These are phyloP conservation scores for Peromyscus nudipes DNA, from an alignment of 2,797 vertebrate genomes.

Conservation along the genomic window DNA sequence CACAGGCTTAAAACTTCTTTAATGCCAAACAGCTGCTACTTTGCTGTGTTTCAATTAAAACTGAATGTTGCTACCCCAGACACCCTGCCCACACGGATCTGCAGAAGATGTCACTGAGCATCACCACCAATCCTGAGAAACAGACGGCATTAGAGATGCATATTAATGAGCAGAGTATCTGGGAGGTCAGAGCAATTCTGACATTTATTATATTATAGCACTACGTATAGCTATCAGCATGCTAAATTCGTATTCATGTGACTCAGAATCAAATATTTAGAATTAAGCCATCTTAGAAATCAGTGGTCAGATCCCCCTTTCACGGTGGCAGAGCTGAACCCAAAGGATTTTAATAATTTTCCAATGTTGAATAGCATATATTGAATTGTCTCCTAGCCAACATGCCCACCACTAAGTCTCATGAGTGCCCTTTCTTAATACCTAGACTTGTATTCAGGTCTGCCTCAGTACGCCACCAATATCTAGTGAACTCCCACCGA, in stretches of 20 bases:
- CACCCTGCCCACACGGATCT: conserved; percentile 10
- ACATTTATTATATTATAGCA: neutral
- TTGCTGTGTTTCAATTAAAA: conserved; percentile 78
- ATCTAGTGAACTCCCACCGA: neutral
- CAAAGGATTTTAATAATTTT: conserved; percentile 2
- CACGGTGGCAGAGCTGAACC: neutral
- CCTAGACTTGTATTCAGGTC: neutral
- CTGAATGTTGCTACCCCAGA: conserved; percentile 64
- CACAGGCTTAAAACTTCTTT: conserved; percentile 63
- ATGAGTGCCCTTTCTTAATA: neutral
- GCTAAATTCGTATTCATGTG: neutral
- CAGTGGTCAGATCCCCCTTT: neutral
- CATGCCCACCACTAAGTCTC: neutral
- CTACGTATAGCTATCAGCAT: neutral
- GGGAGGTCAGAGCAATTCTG: neutral
- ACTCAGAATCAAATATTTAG: conserved; percentile 54
- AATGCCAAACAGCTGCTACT: conserved; percentile 76
- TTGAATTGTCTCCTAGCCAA: neutral
- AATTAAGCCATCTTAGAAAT: conserved; percentile 38
- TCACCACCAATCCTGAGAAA: neutral
- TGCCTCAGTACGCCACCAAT: neutral
- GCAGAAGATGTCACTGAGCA: conserved; percentile 65
- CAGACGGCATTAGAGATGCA: neutral
- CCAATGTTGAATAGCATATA: neutral
- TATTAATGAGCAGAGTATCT: conserved; percentile 4